Conservation (phyloP, 2,113 vertebrate species). For the Chionomys nivalis region DNA sequence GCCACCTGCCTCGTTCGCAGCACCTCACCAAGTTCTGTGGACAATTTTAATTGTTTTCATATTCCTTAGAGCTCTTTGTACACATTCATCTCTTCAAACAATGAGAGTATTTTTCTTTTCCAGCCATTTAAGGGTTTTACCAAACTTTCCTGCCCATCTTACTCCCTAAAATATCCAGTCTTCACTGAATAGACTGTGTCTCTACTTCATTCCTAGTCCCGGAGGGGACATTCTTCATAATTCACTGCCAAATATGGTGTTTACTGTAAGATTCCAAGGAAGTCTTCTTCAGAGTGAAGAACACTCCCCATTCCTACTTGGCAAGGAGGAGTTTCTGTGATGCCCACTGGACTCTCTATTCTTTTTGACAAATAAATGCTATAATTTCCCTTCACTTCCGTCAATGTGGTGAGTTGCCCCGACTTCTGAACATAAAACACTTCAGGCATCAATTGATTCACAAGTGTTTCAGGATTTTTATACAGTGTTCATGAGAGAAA, state of each 20-base stretch:
- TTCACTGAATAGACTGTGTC: background rate
- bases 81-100: background rate
- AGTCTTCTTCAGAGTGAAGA: slow-evolving; percentile 4
- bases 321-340: background rate
- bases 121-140: background rate
- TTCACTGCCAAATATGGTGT: background rate
- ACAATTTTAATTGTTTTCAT: slow-evolving; percentile 3
- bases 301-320: background rate
- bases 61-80: background rate
- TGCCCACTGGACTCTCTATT: background rate
- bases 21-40: background rate
- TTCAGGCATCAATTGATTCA: background rate
- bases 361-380: background rate
- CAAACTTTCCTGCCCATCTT: background rate
- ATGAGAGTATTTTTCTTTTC: background rate
- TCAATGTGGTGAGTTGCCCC: background rate
- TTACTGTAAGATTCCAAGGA: background rate
- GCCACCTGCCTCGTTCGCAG: background rate
- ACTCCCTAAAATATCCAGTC: background rate
- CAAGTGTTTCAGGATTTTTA: background rate
- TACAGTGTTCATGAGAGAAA: background rate
- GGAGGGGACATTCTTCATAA: background rate
- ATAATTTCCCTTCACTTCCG: background rate
- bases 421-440: background rate
- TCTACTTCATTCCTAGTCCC: background rate